These are phyloP conservation scores for Anadara kagoshimensis DNA, from an alignment of 1,140 invertebrate species.

Conservation along the genomic window DNA sequence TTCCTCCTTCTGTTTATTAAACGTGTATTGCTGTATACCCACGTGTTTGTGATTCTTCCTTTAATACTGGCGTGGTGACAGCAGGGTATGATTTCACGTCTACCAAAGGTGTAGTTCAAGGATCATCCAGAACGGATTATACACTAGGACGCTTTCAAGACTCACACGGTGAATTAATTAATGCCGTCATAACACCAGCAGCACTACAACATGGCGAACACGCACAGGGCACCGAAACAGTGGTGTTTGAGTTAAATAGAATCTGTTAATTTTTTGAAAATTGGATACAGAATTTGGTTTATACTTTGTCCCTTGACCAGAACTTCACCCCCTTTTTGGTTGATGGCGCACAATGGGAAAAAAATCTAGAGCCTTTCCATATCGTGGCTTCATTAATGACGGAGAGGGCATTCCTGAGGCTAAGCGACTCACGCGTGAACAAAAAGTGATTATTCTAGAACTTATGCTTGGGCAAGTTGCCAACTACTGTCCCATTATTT, in stretches of 20 bases:
- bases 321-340: constrained; percentile 19
- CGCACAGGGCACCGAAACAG: constrained; percentile 33
- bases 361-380: constrained; percentile 2
- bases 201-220: constrained; percentile 19
- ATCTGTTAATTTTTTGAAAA: constrained; percentile 36
- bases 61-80: too few species aligned
- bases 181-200: too few species aligned
- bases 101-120: too few species aligned
- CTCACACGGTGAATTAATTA: too few species aligned
- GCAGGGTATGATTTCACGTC: too few species aligned
- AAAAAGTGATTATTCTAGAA: constrained; percentile 6
- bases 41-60: too few species aligned
- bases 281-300: constrained; percentile 30
- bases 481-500: constrained; percentile 38
- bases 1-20: too few species aligned
- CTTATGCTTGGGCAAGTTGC: constrained; percentile 25
- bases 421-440: neutral
- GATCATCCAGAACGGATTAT: too few species aligned
- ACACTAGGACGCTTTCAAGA: too few species aligned
- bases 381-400: neutral
- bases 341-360: constrained; percentile 6
- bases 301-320: constrained; percentile 23
- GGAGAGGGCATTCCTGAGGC: neutral
- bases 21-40: too few species aligned
- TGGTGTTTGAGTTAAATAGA: constrained; percentile 28